Base-by-base conservation (phyloP, 2,888 invertebrate species). In the Steinernema hermaphroditum region DNA sequence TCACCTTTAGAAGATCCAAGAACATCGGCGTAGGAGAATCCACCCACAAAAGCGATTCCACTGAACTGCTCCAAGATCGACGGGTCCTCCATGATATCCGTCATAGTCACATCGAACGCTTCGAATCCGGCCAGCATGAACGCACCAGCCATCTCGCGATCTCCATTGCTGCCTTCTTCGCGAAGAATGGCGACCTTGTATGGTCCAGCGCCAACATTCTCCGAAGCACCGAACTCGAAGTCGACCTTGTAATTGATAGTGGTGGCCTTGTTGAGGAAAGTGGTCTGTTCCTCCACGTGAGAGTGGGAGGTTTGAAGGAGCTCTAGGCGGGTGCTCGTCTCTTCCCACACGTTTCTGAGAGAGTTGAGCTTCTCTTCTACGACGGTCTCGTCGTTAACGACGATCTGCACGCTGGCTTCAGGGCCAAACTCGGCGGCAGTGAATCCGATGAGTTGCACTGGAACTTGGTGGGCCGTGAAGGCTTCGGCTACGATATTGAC, bases 1-100 rank as follows among this genome's bases (percentile, higher is more conserved):
- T 27, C 57, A 75, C 88, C 89, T 89, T 95, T 96, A 0, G 94
- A 96, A 0, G 96, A 96, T 4, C 97, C 97, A 70, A 96, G 89
- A 0, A 96, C 97, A 92, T 94, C 94, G 54, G 95, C 96, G 88
- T 96, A 97, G 88, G 96, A 96, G 88, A 98, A 98, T n/a, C 98
- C 98, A 57, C 95, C 97, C 0, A 96, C 96, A 87, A 97, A 97
- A 68, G 94, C 91, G 16, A 97, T 86, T 0, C 97, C 96, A 79
- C 92, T 91, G 89, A 96, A 96, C 27, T 90, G 89, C 75, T 93
- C 92, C 43, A 96, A 88, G 6, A 76, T 50, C 16, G 71, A 41
- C 9, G 57, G 24, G 68, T 77, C 77, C n/a, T 27, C 44, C 37
- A 82, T 22, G 14, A 85, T 68, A 75, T 85, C 86, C 19, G 78